Base-by-base conservation (phyloP, 2,888 invertebrate genomes). In the Eulithis prunata region DNA sequence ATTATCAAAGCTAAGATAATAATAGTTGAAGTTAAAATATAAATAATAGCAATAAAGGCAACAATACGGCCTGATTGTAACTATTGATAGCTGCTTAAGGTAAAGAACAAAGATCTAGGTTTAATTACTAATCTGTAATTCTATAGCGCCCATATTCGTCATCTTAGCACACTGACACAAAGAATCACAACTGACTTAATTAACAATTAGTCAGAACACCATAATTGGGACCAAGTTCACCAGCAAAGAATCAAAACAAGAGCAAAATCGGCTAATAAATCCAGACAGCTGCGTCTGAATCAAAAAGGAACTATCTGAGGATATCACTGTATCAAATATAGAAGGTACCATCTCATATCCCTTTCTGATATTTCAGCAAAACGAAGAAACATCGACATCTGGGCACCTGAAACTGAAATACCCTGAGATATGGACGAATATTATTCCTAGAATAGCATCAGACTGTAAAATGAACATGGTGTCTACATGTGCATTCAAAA, bases 371-470 rank as follows among this genome's bases (percentile, higher is more conserved):
- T 72, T 71, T 72, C 64, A 69, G 82, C 88, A 89, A 90, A 89
- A 89, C 75, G 79, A 75, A 75, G 74, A 71, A 69, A 72, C 76
- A 77, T 82, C 86, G 81, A 91, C 92, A 93, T 92, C 90, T 93
- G 92, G 90, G 81, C 90, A 91, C 91, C 92, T 92, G 91, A 81
- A 78, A 83, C 88, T 78, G 80, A 90, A 91, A 91, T 90, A 91
- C 81, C 79, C 83, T 73, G 80, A 83, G 84, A 88, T 86, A 89
- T 87, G 85, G 82, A 79, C 81, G 85, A 87, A 89, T 87, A 90
- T 86, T 84, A 86, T 92, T 92, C 92, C 90, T 91, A 91, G 92
- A 92, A 92, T 91, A 91, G 92, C 91, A 89, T 78, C 91, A 90
- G 92, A 90, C 91, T 89, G 91, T 90, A 90, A 91, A 92, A 91